Evolutionary conservation across 2,113 vertebrate genomes (phyloP), one percentile per base, ranked within the genome.

Genomic region (Callospermophilus lateralis): DNA sequence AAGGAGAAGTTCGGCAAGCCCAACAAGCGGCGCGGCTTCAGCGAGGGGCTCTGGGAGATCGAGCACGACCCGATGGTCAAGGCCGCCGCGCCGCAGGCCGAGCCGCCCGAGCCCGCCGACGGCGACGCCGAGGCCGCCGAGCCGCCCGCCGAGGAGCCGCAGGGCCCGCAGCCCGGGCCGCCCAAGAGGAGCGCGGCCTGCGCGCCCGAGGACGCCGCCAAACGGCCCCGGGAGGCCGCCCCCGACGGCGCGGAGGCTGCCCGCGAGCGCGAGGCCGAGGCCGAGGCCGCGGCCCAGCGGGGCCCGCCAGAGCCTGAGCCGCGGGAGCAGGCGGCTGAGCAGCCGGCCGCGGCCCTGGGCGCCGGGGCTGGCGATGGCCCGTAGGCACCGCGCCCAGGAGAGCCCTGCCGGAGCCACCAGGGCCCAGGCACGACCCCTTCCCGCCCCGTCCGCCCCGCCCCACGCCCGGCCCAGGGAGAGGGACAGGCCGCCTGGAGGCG

Each of bases 41-140:
- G 98, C 4, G 99, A 99, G 97, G 99, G 99, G 15, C 98, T 99
- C 84, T 99, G 99, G 99, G 99, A 99, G 98, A 99, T 99, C 0
- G 99, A 99, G 98, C 99, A 99, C 98, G 99, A 99, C 96, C 99
- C 99, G 11, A 99, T 98, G 0, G 99, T 99, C 70, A 99, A 99
- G 98, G 99, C 97, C 37, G 97, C 98, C 0, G 97, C 61, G 92
- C 95, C 22, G 61, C 61, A 26, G 61, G 24, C 61, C 61, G 24
- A 28, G 96, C 6, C 98, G 98, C 65, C 98, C 13, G 86, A 12
- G 98, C 61, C 98, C 17, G 1, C 55, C 13, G 4, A 17, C 8
- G 28, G 28, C 26, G 16, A 24, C 5, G 93, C 95, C 88, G 39
- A 89, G 0, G 96, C 96, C 10, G 97, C 85, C 0, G 95, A 95